These are phyloP conservation scores for Cladorhizidae sp. DNA, from an alignment of 37 sponge, comb jelly and placozoan species.

Conservation along the genomic window DNA sequence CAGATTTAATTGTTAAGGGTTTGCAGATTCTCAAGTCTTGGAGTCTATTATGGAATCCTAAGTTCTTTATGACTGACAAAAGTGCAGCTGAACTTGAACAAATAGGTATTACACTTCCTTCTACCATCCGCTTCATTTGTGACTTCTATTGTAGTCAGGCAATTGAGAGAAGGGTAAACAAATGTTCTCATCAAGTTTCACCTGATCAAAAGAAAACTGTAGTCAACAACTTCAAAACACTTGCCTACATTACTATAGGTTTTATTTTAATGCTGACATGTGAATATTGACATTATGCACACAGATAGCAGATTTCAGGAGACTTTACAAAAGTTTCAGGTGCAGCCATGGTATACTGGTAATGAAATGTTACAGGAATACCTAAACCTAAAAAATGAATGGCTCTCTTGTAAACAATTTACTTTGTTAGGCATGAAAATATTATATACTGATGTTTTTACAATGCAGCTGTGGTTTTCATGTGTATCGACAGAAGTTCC, in stretches of 20 bases:
- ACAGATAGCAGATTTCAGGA: not conserved
- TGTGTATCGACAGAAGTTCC: not conserved
- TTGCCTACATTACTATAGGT: not conserved
- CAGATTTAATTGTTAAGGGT: no score
- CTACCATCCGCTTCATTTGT: no score
- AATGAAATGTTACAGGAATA: slow-evolving; percentile 10
- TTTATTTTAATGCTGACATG: not conserved
- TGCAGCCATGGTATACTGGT: slow-evolving; percentile 8
- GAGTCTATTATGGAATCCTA: no score
- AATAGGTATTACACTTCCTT: no score
- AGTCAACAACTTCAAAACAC: no score
- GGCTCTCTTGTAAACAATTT: slow-evolving; percentile 13
- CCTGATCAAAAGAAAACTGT: not conserved
- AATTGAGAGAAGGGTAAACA: not conserved
- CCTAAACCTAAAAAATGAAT: slow-evolving; percentile 22
- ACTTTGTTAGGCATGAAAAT: not conserved
- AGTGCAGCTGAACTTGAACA: no score
- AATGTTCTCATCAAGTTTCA: not conserved
- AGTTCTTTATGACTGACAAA: no score
- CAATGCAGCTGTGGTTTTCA: not conserved
- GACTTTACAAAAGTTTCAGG: slow-evolving; percentile 1
- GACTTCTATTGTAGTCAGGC: no score
- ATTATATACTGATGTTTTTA: not conserved
- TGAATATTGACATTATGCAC: not conserved
- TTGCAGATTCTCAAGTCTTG: no score